A percentile compares a stretch with the other conserved stretches of the same genome.
These are phyloP conservation scores for Oscheius sp. DNA, from an alignment of 2,888 invertebrate species.

Conservation along the genomic window DNA sequence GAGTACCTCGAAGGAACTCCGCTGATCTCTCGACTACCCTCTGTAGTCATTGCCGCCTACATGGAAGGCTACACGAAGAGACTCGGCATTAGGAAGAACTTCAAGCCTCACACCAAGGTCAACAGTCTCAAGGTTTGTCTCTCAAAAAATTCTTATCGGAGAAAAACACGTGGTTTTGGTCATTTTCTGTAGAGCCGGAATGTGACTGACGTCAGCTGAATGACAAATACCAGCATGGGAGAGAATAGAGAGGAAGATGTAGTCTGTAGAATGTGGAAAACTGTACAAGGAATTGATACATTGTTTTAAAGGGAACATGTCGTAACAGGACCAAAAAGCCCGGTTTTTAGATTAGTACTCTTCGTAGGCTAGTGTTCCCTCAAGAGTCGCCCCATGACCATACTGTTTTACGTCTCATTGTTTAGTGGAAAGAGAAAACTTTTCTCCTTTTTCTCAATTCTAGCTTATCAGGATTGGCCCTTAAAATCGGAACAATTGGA, in stretches of 20 bases:
- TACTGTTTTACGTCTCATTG: too few species aligned
- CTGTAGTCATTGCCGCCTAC: conserved; percentile 58
- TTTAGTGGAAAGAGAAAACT: too few species aligned
- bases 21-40: conserved; percentile 53
- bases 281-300: too few species aligned
- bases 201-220: conserved; percentile 1
- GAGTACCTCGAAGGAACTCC: conserved; percentile 59
- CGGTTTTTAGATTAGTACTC: too few species aligned
- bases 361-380: too few species aligned
- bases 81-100: conserved; percentile 54
- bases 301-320: too few species aligned
- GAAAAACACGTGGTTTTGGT: not conserved
- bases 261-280: not conserved
- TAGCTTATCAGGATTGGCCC: too few species aligned
- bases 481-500: too few species aligned
- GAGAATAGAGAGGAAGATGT: not conserved
- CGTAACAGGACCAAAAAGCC: too few species aligned
- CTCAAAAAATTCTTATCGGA: not conserved
- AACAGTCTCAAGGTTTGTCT: conserved; percentile 55
- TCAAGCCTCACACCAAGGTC: conserved; percentile 56
- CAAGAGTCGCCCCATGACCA: too few species aligned
- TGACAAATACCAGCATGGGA: conserved; percentile 15
- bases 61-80: conserved; percentile 60
- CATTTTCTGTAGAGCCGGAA: not conserved
- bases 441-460: too few species aligned